Conservation (phyloP, 2,797 vertebrate species). For the Anguilla megastoma region DNA sequence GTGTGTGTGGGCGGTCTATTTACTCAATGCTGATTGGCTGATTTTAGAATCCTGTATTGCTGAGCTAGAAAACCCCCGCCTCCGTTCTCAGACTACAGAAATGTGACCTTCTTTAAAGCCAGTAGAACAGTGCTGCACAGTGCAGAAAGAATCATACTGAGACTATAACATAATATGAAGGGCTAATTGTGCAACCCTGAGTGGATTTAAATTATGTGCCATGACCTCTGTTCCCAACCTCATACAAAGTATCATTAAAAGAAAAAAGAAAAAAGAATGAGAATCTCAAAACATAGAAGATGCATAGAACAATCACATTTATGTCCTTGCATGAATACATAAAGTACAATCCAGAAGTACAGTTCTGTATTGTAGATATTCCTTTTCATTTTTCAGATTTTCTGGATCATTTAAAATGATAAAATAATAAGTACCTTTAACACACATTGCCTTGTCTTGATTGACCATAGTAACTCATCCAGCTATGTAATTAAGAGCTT, state of each 20-base stretch:
- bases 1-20: neutral
- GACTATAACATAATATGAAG: neutral
- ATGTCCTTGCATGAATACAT: too few species aligned
- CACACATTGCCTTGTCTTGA: too few species aligned
- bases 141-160: neutral
- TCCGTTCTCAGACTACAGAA: conserved; percentile 34
- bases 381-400: neutral
- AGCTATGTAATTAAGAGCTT: too few species aligned
- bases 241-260: neutral
- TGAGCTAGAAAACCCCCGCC: conserved; percentile 31
- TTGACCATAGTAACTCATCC: too few species aligned
- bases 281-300: neutral
- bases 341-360: neutral
- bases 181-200: neutral
- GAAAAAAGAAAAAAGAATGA: neutral
- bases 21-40: neutral
- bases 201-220: neutral
- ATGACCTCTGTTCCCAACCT: neutral
- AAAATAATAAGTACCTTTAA: neutral
- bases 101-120: conserved; percentile 50
- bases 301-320: neutral
- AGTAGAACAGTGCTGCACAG: conserved; percentile 36
- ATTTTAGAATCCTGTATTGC: neutral
- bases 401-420: neutral
- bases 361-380: neutral